Percentiles rank a stretch among this genome's conserved stretches.
Conservation (phyloP, 2,797 vertebrate genomes). For the Picus viridis region DNA sequence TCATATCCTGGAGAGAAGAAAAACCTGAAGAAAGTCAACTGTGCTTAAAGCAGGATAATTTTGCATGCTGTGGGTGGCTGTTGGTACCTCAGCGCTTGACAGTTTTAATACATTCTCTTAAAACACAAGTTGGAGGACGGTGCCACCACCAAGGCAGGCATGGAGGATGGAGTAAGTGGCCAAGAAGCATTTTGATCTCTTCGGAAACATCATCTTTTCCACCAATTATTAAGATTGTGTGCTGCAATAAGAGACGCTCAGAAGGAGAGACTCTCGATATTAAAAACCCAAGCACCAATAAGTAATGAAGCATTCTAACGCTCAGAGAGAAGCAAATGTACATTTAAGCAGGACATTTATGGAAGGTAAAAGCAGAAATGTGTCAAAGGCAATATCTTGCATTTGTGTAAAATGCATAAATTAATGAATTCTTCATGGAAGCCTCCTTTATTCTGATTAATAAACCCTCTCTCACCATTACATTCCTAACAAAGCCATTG, state of each 20-base stretch:
- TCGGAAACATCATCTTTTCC: neutral
- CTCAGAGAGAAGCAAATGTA: neutral
- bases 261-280: neutral
- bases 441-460: neutral
- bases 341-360: neutral
- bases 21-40: neutral
- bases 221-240: neutral
- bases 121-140: neutral
- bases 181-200: neutral
- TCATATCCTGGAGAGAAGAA: neutral
- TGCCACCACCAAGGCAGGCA: neutral
- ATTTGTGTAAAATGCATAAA: neutral
- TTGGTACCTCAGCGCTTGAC: neutral
- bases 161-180: neutral
- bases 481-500: neutral
- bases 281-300: neutral
- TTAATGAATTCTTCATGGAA: neutral
- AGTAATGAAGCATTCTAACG: neutral
- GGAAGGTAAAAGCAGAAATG: constrained; percentile 2
- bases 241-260: neutral
- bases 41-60: neutral
- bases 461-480: neutral
- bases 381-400: neutral
- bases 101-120: neutral
- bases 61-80: neutral